phyloP scores from a whole-genome alignment of 92 coral and sea anemone species.

The Desmophyllum pertusum region DNA sequence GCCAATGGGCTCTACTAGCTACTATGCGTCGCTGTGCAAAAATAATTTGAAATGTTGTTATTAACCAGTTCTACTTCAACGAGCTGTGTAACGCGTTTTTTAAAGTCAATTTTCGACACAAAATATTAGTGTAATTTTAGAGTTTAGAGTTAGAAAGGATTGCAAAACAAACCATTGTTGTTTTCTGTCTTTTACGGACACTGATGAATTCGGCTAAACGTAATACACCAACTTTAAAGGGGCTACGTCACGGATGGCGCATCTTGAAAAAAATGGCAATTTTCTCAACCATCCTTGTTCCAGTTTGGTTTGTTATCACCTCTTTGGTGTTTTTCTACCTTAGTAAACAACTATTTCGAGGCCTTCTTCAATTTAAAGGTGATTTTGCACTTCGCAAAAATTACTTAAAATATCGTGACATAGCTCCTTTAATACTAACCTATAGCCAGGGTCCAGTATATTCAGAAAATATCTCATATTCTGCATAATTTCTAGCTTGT shows the following conservation, averaged over 20 bases:
- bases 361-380: too few relatives aligned
- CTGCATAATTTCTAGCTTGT: neutral
- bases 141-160: neutral
- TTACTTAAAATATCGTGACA: too few relatives aligned
- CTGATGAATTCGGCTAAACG: neutral
- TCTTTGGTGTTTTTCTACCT: too few relatives aligned
- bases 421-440: too few relatives aligned
- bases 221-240: too few relatives aligned
- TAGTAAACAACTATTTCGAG: too few relatives aligned
- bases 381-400: too few relatives aligned
- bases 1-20: slow-evolving; percentile 3
- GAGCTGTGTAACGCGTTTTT: neutral
- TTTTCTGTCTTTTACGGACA: neutral
- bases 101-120: neutral
- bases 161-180: neutral
- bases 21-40: slow-evolving; percentile 9
- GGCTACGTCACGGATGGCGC: too few relatives aligned
- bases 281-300: too few relatives aligned
- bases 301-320: too few relatives aligned
- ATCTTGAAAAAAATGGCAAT: too few relatives aligned
- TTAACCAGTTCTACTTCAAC: neutral
- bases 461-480: neutral
- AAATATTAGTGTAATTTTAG: neutral
- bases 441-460: neutral
- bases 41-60: neutral